These are phyloP conservation scores for Pristionchus entomophagus DNA, from an alignment of 2,888 invertebrate species.

Conservation along the genomic window DNA sequence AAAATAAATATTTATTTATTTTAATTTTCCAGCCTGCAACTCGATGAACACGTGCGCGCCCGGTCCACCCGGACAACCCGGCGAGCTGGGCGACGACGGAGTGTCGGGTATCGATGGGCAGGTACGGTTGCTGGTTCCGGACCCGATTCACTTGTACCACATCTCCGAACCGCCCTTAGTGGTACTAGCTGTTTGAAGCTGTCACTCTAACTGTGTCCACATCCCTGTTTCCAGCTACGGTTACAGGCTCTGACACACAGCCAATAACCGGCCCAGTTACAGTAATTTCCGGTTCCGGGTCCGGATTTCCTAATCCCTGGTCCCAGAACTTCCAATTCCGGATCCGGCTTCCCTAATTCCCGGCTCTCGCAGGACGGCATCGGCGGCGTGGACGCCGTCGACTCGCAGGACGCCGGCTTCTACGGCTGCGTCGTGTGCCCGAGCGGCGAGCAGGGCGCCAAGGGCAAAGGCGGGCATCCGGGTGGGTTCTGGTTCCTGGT, in stretches of 20 bases:
- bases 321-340: background rate
- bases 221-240: too few relatives aligned
- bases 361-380: constrained; percentile 4
- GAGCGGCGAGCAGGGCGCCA: background rate
- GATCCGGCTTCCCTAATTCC: background rate
- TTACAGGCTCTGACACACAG: too few relatives aligned
- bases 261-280: too few relatives aligned
- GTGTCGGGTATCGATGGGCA: background rate
- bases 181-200: too few relatives aligned
- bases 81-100: constrained; percentile 30
- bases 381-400: constrained; percentile 19
- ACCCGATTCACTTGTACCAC: too few relatives aligned
- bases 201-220: too few relatives aligned
- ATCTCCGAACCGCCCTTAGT: too few relatives aligned
- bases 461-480: background rate
- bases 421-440: constrained; percentile 35
- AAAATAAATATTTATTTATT: too few relatives aligned
- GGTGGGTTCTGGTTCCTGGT: too few relatives aligned
- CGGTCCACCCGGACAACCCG: background rate
- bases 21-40: constrained; percentile 14
- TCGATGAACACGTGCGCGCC: background rate
- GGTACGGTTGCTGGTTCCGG: background rate
- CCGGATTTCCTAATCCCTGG: background rate
- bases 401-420: constrained; percentile 8
- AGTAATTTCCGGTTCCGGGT: too few relatives aligned